Evolutionary conservation across 2,113 vertebrate genomes (phyloP).

Genomic region (Cephalopholis sonnerati): DNA sequence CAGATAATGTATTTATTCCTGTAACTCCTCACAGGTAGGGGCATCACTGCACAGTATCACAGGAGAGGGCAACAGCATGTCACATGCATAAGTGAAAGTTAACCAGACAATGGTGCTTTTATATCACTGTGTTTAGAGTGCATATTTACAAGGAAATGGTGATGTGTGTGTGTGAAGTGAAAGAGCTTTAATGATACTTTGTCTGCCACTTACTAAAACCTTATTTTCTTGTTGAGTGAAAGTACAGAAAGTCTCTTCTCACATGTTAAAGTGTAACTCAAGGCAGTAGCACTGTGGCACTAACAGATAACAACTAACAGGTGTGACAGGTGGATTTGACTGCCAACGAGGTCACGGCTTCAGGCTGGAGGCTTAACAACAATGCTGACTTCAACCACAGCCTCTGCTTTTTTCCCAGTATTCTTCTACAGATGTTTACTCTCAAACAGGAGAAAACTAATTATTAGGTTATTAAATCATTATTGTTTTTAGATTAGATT

Average conservation of each 20-base stretch:
- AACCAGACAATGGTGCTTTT: neutral
- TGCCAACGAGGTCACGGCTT: constrained; percentile 30
- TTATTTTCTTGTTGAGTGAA: neutral
- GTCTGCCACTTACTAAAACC: neutral
- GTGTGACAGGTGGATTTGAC: constrained; percentile 65
- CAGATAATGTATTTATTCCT: neutral
- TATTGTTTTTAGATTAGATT: neutral
- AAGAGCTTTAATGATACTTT: neutral
- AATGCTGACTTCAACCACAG: neutral
- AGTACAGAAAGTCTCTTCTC: neutral
- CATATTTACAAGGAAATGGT: constrained; percentile 2
- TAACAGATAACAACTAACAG: constrained; percentile 55
- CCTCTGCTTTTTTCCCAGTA: rapidly evolving
- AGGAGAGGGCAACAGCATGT: neutral
- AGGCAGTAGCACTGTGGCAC: constrained; percentile 9
- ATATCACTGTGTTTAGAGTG: neutral
- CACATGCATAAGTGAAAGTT: neutral
- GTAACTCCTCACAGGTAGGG: constrained; percentile 59
- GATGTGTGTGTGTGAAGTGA: neutral
- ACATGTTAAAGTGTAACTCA: constrained; percentile 41
- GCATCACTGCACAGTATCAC: neutral
- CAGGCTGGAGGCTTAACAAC: constrained; percentile 9
- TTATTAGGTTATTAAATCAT: too few relatives aligned
- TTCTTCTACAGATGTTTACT: neutral
- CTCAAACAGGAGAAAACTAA: neutral